These are phyloP conservation scores for Nanger granti DNA, from an alignment of 2,113 vertebrate species.

Conservation along the genomic window DNA sequence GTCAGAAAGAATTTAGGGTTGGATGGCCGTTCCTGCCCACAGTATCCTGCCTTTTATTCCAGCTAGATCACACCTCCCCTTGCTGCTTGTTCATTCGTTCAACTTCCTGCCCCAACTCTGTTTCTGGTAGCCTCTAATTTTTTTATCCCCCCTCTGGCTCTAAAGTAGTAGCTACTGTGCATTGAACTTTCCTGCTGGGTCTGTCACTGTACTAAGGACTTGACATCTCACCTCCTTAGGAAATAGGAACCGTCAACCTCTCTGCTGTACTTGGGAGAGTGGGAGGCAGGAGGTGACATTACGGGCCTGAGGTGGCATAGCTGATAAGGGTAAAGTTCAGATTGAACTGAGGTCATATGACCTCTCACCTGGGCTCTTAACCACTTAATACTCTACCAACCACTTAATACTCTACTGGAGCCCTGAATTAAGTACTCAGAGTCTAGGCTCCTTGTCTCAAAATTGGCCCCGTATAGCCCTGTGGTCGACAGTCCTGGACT, in stretches of 20 bases:
- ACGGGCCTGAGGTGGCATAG: not conserved
- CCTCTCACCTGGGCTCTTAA: not conserved
- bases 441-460: not conserved
- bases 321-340: not conserved
- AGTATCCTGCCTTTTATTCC: not conserved
- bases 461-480: not conserved
- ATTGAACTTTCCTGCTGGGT: not conserved
- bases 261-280: not conserved
- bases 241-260: not conserved
- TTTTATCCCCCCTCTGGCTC: not conserved
- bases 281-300: not conserved
- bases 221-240: not conserved
- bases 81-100: accelerated
- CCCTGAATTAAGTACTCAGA: not conserved
- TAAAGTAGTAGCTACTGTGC: not conserved
- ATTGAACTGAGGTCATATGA: not conserved
- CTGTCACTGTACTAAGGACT: not conserved
- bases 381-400: not conserved
- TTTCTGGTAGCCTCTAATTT: not conserved
- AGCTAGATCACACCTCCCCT: not conserved
- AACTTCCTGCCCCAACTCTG: not conserved
- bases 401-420: not conserved
- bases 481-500: not conserved
- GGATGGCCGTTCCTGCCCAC: not conserved
- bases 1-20: not conserved